Evolutionary conservation across 2,113 vertebrate species (phyloP), one percentile per base, ranked within the genome.

Genomic region (Amazona guildingii): DNA sequence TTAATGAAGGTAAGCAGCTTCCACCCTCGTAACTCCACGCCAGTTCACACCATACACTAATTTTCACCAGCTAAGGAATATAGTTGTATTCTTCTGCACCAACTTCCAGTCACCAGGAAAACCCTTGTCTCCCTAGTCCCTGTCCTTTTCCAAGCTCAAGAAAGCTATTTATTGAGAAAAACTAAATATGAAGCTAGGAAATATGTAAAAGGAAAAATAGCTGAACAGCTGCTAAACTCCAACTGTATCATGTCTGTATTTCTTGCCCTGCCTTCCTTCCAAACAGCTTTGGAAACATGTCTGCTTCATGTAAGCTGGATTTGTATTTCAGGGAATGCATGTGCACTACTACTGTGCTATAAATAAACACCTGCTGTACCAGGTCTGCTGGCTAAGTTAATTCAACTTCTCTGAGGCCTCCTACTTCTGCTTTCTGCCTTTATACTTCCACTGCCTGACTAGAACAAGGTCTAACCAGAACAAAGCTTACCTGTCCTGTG

Each of bases 281-380:
- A 84, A 39, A 48, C 51, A 67, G 31, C 43, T 80, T 86, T 87
- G 94, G 92, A 94, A 83, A 88, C 69, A 43, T 11, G 61, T 51
- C 83, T 81, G 52, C 44, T 86, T 70, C 61, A 41, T 33, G 76
- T 41, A 75, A 72, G 64, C 73, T 49, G 59, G 55, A 75, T 88
- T 96, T 86, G 35, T 78, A 57, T 88, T 94, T 96, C 90, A 86
- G 72, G 48, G 92, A 93, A 83, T 83, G 61, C 61, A 55, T 91
- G 57, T 79, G 81, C 4, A 4, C 83, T 86, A 69, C 90, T 86
- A 59, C 77, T 75, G 17, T 13, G 54, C 64, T 95, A 92, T 88
- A 94, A 96, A 95, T 88, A 95, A 69, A 66, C 0, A 1, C n/a
- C 27, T 94, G 79, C 83, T 80, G 5, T n/a, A 73, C n/a, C 29